Conservation (phyloP, 1,140 invertebrate genomes). For the Dendrolimus punctatus region DNA sequence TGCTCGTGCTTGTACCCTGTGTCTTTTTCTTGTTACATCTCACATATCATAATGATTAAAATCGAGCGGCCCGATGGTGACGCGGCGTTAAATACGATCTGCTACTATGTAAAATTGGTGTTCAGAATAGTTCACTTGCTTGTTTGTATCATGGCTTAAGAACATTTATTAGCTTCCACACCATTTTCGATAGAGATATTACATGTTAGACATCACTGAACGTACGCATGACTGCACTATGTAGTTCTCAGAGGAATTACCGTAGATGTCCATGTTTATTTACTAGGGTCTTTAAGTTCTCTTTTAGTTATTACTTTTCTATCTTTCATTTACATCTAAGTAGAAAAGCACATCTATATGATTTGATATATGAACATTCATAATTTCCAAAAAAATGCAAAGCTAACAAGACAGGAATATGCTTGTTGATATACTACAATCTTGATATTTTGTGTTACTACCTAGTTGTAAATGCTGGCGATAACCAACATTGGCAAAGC, state of each 20-base stretch:
- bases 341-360: no score
- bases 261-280: slow-evolving; percentile 14
- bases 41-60: not conserved
- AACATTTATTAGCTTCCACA: slow-evolving; percentile 40
- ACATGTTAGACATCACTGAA: slow-evolving; percentile 26
- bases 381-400: no score
- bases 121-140: slow-evolving; percentile 39
- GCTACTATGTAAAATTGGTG: slow-evolving; percentile 60
- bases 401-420: no score
- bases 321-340: slow-evolving; percentile 5
- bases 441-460: slow-evolving; percentile 3
- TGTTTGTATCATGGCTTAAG: slow-evolving; percentile 32
- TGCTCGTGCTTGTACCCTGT: not conserved
- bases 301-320: slow-evolving; percentile 8
- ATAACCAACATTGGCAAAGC: slow-evolving; percentile 33
- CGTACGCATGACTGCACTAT: slow-evolving; percentile 33
- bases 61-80: not conserved
- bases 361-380: no score
- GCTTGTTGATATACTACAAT: not conserved
- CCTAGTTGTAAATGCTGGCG: slow-evolving; percentile 27
- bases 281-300: slow-evolving; percentile 8
- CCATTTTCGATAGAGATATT: slow-evolving; percentile 57
- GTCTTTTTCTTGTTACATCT: slow-evolving; percentile 7
- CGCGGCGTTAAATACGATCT: slow-evolving; percentile 26
- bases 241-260: slow-evolving; percentile 3